Percentiles rank a stretch among this genome's conserved stretches.
These are phyloP conservation scores for Drosophila seguyi DNA, from an alignment of 1,140 invertebrate species.

Conservation along the genomic window DNA sequence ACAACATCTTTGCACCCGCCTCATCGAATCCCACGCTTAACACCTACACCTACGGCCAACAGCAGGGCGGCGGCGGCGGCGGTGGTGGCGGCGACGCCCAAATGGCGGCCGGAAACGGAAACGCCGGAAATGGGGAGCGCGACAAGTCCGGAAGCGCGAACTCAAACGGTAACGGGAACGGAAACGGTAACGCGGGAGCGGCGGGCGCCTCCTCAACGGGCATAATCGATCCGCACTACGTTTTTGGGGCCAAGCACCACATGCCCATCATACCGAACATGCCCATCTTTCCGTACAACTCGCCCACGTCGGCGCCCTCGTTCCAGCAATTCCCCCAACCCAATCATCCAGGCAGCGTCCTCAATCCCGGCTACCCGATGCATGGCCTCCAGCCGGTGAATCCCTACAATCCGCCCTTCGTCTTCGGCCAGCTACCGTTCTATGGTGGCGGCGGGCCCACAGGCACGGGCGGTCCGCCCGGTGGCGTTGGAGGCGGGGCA, in stretches of 20 bases:
- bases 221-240: slow-evolving; percentile 84
- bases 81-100: slow-evolving; percentile 1
- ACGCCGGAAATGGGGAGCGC: slow-evolving; percentile 19
- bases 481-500: slow-evolving; percentile 51
- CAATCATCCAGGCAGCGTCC: slow-evolving; percentile 82
- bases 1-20: slow-evolving; percentile 80
- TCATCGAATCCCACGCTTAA: slow-evolving; percentile 83
- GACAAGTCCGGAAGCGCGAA: slow-evolving; percentile 2
- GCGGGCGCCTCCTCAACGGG: slow-evolving; percentile 68
- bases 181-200: slow-evolving; percentile 40
- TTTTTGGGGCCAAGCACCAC: slow-evolving; percentile 81
- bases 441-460: slow-evolving; percentile 58
- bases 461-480: slow-evolving; percentile 75
- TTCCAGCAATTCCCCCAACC: slow-evolving; percentile 85
- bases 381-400: slow-evolving; percentile 82
- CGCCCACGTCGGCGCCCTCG: slow-evolving; percentile 78
- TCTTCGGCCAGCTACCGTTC: slow-evolving; percentile 79
- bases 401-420: slow-evolving; percentile 83
- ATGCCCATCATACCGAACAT: slow-evolving; percentile 82
- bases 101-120: slow-evolving; percentile 18
- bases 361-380: slow-evolving; percentile 82
- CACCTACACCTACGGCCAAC: slow-evolving; percentile 73
- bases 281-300: slow-evolving; percentile 84
- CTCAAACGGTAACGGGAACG: slow-evolving; percentile 9
- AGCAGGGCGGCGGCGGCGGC: slow-evolving; percentile 26